phyloP scores from a whole-genome alignment of 2,113 vertebrate species.

The Halcyon malimbica region DNA sequence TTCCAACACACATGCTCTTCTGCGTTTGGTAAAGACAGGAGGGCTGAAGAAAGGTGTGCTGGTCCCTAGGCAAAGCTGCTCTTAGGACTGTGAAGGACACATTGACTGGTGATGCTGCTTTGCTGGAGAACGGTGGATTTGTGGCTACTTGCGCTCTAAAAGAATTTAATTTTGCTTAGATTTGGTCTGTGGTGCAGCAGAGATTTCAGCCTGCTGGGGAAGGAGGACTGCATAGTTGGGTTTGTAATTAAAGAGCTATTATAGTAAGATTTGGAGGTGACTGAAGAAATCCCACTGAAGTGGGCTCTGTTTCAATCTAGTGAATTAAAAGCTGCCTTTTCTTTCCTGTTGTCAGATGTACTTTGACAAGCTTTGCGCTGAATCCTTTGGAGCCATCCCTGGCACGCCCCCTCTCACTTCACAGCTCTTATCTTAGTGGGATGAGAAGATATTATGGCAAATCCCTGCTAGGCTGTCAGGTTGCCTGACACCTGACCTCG shows the following conservation, averaged over 20 bases:
- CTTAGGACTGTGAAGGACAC: rapidly evolving
- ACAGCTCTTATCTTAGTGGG: neutral
- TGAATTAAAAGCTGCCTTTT: neutral
- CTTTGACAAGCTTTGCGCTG: neutral
- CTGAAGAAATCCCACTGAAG: neutral
- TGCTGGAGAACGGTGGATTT: neutral
- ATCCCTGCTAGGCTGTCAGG: neutral
- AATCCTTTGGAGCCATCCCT: neutral
- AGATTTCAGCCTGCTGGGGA: neutral
- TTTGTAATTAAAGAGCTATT: neutral
- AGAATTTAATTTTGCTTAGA: neutral
- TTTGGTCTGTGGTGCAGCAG: neutral
- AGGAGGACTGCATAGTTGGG: neutral
- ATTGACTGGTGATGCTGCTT: neutral
- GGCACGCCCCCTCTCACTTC: neutral
- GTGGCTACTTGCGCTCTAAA: neutral
- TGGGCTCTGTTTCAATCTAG: neutral
- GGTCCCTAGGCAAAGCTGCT: neutral
- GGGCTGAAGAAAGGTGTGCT: neutral
- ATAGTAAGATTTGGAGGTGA: neutral
- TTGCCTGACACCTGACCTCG: neutral
- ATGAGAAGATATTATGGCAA: neutral
- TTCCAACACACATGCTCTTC: neutral
- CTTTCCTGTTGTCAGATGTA: neutral
- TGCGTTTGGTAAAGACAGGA: neutral